Conservation (phyloP, 1,140 invertebrate genomes). For the Nasonia giraulti region DNA sequence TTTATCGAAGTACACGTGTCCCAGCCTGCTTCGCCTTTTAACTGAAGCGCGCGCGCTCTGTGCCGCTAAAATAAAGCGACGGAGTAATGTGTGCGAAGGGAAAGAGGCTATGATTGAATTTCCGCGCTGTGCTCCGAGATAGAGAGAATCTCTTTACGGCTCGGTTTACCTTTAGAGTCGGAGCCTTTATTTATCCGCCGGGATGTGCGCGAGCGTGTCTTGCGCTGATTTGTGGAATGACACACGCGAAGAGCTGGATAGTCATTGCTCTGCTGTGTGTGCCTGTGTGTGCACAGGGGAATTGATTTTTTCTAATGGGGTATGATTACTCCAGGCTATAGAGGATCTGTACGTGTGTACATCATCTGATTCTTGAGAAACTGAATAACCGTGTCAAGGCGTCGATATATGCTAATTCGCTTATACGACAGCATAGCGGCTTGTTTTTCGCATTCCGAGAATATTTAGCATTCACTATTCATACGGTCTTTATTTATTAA, state of each 20-base stretch:
- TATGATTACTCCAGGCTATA: no score
- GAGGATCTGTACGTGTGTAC: no score
- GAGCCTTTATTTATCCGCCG: not conserved
- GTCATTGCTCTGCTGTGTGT: not conserved
- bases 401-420: no score
- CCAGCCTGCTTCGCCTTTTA: conserved; percentile 44
- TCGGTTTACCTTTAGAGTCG: conserved; percentile 7
- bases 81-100: not conserved
- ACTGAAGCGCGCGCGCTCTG: not conserved
- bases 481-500: no score
- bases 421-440: no score
- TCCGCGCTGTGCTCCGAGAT: not conserved
- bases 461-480: no score
- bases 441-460: no score
- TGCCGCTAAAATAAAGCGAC: not conserved
- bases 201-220: not conserved
- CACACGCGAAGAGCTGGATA: not conserved
- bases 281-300: not conserved
- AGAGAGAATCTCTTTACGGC: conserved; percentile 10
- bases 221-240: not conserved
- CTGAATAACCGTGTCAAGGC: no score
- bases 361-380: no score
- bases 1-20: conserved; percentile 73
- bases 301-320: no score
- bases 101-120: conserved; percentile 37